Base-by-base conservation (phyloP, 2,888 invertebrate species). In the Melinopterus prodromus region DNA sequence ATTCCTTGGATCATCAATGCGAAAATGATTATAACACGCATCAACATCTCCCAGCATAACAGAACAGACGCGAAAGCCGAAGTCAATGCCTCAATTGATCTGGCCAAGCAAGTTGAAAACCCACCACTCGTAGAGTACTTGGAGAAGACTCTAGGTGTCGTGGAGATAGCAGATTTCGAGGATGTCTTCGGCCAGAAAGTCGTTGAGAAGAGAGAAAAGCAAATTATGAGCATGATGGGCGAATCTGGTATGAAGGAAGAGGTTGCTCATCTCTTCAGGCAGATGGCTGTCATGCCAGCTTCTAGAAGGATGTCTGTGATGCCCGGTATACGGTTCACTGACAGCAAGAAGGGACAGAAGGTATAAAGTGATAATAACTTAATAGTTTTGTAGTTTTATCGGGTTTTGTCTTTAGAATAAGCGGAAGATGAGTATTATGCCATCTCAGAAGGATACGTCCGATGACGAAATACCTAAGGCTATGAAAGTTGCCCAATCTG, bases 41-140 rank as follows among this genome's bases (percentile, higher is more conserved):
- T 90, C 15, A 90, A 91, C 84, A 85, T 91, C 12, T 83, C 84
- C 35, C 89, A 90, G 83, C 87, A 88, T 81, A 91, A 91, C 76
- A 88, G 89, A 70, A 90, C 89, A 81, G 91, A 91, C 81, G 91
- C 91, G 0, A 89, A 87, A 78, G 88, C 87, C 12, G 89, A 88
- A 79, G 81, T 88, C 9, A 81, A 83, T 3, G 83, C 84, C 16
- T 87, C 87, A 0, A 82, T 86, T 14, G 84, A 87, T 16, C 82
- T 86, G 7, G 88, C 90, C 0, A 86, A 84, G 26, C 84, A 85
- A 70, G 83, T 91, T 26, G 84, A 86, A 1, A 87, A 90, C 80
- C 82, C 85, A 16, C 86, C 84, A 69, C 84, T 91, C 38, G 77
- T 85, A 0, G 87, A 89, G 53, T 88, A 87, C 79, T 81, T 89